Percentiles rank a stretch among this genome's conserved stretches.
phyloP scores from a whole-genome alignment of 2,797 vertebrate genomes.

The Diceros bicornis region DNA sequence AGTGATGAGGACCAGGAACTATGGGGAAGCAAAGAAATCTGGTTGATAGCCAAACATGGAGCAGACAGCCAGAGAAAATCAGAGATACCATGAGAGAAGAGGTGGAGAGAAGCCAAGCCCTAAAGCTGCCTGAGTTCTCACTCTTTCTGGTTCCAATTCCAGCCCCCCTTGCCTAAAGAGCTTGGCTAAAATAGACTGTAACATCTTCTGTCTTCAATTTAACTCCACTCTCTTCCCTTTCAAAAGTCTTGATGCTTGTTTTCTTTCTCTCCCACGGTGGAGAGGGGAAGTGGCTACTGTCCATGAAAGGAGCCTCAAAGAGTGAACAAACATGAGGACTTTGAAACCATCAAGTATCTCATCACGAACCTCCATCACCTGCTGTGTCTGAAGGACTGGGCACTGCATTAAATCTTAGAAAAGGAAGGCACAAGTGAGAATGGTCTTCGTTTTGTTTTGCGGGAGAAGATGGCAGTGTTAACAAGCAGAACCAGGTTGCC shows the following conservation, averaged over 20 bases:
- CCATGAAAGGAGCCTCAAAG: not conserved
- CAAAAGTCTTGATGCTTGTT: not conserved
- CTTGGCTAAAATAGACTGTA: slow-evolving; percentile 39
- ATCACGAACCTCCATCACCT: not conserved
- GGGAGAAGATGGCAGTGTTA: not conserved
- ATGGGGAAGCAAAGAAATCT: not conserved
- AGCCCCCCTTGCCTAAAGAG: slow-evolving; percentile 59
- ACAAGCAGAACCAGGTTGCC: not conserved
- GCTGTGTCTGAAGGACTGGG: not conserved
- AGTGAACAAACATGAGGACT: not conserved
- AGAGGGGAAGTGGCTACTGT: not conserved
- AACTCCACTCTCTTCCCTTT: slow-evolving; percentile 19
- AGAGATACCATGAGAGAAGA: slow-evolving; percentile 53
- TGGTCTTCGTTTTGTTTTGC: slow-evolving; percentile 61
- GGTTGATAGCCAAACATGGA: slow-evolving; percentile 27
- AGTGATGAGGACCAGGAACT: not conserved
- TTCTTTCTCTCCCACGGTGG: not conserved
- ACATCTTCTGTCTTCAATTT: slow-evolving; percentile 51
- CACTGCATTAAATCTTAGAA: not conserved
- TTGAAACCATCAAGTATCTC: not conserved
- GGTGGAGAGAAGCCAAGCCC: slow-evolving; percentile 61
- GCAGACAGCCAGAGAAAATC: slow-evolving; percentile 55
- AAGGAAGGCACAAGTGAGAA: fast-evolving
- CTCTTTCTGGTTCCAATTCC: slow-evolving; percentile 59
- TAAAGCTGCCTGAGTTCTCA: slow-evolving; percentile 64